phyloP scores from a whole-genome alignment of 2,113 vertebrate species.

The Oophaga pumilio region DNA sequence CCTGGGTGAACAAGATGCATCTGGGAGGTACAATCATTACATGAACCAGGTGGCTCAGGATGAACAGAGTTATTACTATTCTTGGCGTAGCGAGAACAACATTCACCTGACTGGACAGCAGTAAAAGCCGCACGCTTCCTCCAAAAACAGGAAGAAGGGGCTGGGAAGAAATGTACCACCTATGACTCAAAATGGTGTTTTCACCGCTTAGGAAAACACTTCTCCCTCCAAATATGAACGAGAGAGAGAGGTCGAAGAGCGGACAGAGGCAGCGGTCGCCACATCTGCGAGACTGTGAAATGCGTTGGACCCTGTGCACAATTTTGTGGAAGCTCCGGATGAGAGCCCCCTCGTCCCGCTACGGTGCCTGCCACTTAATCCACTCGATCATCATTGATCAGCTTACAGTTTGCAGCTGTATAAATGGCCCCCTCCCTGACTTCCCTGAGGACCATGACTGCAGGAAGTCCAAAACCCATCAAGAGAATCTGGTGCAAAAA shows the following conservation, averaged over 20 bases:
- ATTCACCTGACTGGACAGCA: background rate
- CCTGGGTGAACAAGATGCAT: background rate
- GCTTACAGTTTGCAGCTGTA: background rate
- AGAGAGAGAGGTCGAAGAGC: background rate
- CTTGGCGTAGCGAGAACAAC: background rate
- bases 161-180: background rate
- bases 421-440: background rate
- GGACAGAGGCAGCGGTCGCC: too few species aligned
- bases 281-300: background rate
- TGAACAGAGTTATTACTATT: background rate
- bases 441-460: background rate
- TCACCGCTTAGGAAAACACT: background rate
- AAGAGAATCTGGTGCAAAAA: background rate
- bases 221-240: background rate
- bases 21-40: background rate
- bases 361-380: background rate
- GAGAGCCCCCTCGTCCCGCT: background rate
- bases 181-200: background rate
- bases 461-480: background rate
- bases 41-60: background rate
- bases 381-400: background rate
- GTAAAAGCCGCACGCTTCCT: background rate
- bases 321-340: background rate
- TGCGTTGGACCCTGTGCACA: background rate
- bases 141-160: background rate